Evolutionary conservation across 1,140 invertebrate genomes (phyloP), one percentile per base, ranked within the genome.

Genomic region (Pseudomyrmex gracilis): DNA sequence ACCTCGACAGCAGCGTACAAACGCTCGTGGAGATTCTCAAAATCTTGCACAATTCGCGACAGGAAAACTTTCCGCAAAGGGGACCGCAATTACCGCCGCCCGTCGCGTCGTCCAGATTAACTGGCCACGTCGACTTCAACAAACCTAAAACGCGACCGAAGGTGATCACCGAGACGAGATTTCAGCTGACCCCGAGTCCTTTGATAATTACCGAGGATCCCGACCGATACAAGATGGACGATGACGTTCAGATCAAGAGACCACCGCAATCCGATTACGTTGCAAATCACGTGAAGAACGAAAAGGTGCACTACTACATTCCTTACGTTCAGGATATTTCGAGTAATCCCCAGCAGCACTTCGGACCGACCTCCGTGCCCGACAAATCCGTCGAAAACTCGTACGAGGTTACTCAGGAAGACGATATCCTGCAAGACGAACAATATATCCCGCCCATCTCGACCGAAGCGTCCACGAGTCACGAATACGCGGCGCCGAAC

Each of bases 1-100:
- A 97, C 88, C 96, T 97, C 43, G 96, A 97, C 78, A 96, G 96
- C 57, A 97, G 97, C 58, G 97, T 97, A 47, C 96, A 95, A 90
- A 97, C 97, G 0, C 92, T 97, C 17, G 95, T 97, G 10, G 96
- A 96, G 88, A 97, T 97, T 51, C 90, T 97, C 2, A 95, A 96
- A 67, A 95, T 95, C 57, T 93, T 97, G 15, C 96, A 96, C 12
- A 86, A 82, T 7, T 89, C 86, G 2, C 92, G 89, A 43, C 90
- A 89, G 8, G 82, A 87, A 1, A 80, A 90, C 13, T 61, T 71
- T 1, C 77, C 78, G 7, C 83, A 83, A 12, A 34, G 34, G 1
- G 34, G 34, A 4, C 0, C 74, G 0, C 74, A 73, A 7, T 2
- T 9, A 17, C 45, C 67, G 9, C 67, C 82, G 3, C 2, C 55